A percentile compares a stretch with the other conserved stretches of the same genome.
These are phyloP conservation scores for Temnothorax nylanderi DNA, from an alignment of 1,140 invertebrate genomes.

Conservation along the genomic window DNA sequence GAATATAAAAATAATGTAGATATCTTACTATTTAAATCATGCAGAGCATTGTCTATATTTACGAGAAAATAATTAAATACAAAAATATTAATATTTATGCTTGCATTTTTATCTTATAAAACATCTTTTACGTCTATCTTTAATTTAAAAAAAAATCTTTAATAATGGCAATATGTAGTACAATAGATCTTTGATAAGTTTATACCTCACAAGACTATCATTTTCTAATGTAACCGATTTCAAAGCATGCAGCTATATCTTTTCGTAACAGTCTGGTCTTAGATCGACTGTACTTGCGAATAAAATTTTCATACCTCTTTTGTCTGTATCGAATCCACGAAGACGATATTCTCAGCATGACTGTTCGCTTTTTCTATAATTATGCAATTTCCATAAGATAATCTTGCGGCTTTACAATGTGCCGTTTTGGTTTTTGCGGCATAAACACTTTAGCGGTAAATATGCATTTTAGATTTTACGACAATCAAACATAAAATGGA, in stretches of 20 bases:
- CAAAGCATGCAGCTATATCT: neutral
- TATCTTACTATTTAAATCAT: neutral
- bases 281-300: neutral
- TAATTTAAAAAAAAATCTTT: neutral
- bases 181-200: neutral
- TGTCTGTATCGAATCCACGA: neutral
- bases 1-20: neutral
- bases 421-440: neutral
- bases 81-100: neutral
- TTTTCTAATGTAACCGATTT: neutral
- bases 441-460: neutral
- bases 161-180: neutral
- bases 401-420: constrained; percentile 6
- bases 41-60: neutral
- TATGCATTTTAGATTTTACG: neutral
- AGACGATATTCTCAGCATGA: neutral
- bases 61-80: neutral
- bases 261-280: neutral
- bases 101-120: neutral
- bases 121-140: neutral
- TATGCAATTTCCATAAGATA: constrained; percentile 13
- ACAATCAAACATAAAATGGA: constrained; percentile 21
- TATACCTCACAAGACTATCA: neutral
- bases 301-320: constrained; percentile 20
- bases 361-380: too few species aligned